phyloP scores from a whole-genome alignment of 2,888 invertebrate species.

The Corythucha ciliata region DNA sequence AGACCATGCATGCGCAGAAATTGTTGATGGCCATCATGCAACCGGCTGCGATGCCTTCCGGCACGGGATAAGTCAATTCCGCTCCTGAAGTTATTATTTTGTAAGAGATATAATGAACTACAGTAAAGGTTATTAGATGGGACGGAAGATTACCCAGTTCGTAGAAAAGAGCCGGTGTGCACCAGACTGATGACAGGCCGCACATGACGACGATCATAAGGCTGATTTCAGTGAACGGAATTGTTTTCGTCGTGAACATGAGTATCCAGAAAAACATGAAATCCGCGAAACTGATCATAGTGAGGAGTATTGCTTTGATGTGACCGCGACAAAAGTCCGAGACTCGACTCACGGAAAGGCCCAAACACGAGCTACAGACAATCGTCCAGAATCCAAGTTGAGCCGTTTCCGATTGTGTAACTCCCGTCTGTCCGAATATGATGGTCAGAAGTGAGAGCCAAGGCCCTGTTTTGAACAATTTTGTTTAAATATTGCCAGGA shows the following conservation, averaged over 20 bases:
- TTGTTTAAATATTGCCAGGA: not conserved
- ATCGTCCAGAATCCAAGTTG: slow-evolving; percentile 40
- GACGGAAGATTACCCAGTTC: slow-evolving; percentile 32
- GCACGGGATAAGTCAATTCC: slow-evolving; percentile 39
- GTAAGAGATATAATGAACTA: not conserved
- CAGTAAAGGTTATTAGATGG: not conserved
- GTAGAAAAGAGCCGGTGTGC: slow-evolving; percentile 38
- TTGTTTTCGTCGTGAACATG: slow-evolving; percentile 34
- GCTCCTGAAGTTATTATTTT: slow-evolving; percentile 31
- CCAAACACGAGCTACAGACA: slow-evolving; percentile 36
- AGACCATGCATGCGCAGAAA: slow-evolving; percentile 25
- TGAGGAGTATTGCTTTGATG: slow-evolving; percentile 35
- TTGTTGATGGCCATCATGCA: slow-evolving; percentile 38
- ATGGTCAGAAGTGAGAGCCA: slow-evolving; percentile 39
- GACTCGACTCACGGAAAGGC: slow-evolving; percentile 36
- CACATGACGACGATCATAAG: slow-evolving; percentile 37
- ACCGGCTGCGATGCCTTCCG: slow-evolving; percentile 39
- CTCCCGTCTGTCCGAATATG: slow-evolving; percentile 34
- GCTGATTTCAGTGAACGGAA: slow-evolving; percentile 35
- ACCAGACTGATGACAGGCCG: slow-evolving; percentile 38
- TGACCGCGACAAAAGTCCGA: slow-evolving; percentile 38
- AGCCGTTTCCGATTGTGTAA: slow-evolving; percentile 38
- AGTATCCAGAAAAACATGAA: slow-evolving; percentile 39
- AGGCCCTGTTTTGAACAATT: slow-evolving; percentile 36
- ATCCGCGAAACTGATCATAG: slow-evolving; percentile 34